Evolutionary conservation across 2,113 vertebrate genomes (phyloP).

Genomic region (Labeo rohita): DNA sequence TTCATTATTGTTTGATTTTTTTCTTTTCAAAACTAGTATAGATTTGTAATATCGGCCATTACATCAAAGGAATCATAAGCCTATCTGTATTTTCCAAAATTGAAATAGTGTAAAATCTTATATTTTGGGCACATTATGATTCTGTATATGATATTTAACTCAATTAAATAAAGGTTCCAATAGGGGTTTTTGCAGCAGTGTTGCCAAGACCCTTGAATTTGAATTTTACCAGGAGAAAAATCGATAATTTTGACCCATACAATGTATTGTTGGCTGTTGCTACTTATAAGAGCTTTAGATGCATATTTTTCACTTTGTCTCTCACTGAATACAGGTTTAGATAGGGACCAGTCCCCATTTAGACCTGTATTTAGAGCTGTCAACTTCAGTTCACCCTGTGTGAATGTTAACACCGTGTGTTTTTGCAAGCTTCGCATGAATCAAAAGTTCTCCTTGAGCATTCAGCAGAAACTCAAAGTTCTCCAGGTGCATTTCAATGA

Average conservation of each 20-base stretch:
- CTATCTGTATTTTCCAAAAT: background rate
- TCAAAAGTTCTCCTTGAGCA: background rate
- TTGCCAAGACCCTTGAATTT: too few species aligned
- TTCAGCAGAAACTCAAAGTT: constrained; percentile 8
- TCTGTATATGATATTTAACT: background rate
- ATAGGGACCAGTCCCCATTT: background rate
- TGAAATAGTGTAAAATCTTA: background rate
- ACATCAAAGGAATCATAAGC: background rate
- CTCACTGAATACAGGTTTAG: background rate
- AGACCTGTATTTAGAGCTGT: background rate
- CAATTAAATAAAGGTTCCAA: too few species aligned
- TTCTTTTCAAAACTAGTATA: background rate
- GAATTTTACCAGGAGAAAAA: too few species aligned
- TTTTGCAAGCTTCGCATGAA: background rate
- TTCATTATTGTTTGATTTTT: background rate
- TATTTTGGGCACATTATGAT: background rate
- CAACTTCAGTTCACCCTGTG: background rate
- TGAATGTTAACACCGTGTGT: background rate
- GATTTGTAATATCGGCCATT: background rate
- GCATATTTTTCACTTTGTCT: background rate
- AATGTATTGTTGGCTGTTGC: too few species aligned
- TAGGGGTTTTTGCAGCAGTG: too few species aligned
- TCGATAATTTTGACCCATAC: too few species aligned
- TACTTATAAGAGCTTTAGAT: background rate
- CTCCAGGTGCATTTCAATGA: constrained; percentile 45